Evolutionary conservation across 2,113 vertebrate species (phyloP), one percentile per base, ranked within the genome.

Genomic region (Sebastes schlegelii): DNA sequence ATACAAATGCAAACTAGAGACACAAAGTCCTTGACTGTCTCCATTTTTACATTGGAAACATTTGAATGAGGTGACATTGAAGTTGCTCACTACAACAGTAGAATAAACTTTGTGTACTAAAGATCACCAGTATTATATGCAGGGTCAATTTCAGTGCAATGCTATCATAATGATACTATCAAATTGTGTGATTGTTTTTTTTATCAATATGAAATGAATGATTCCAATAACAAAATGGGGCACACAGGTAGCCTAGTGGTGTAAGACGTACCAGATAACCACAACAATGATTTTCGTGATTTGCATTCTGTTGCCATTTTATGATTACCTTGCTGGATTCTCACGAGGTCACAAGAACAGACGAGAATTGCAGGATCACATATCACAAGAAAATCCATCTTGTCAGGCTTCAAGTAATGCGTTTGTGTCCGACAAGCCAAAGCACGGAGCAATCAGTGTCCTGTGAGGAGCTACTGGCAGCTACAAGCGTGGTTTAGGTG

Each of bases 1-100:
- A 80, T 60, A 82, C 63, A 89, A 75, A 92, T 84, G 48, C 82
- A 80, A 83, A 84, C 51, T 43, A 57, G 65, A 87, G 54, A 65
- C 51, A 55, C 58, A 51, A 6, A 77, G 80, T 62, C 74, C 74
- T 77, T 10, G 46, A 82, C 51, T 8, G 55, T 75, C 46, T 74
- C 10, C 12, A 40, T 60, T 82, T 79, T 72, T 70, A 43, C 49
- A 58, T n/a, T 45, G 43, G 7, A 57, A 64, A 45, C 13, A 23
- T 76, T 69, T 49, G 19, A 46, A 76, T 69, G n/a, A 75, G 19
- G 14, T 6, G 62, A 71, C 60, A 71, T 2, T 51, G 7, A 63
- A 40, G 40, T 5, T 9, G 8, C 21, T 14, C 7, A 42, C 4
- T 11, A 72, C 21, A 45, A 45, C 14, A 48, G n/a, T 3, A 17